phyloP scores from a whole-genome alignment of 2,113 vertebrate species.

The Burhinus oedicnemus region DNA sequence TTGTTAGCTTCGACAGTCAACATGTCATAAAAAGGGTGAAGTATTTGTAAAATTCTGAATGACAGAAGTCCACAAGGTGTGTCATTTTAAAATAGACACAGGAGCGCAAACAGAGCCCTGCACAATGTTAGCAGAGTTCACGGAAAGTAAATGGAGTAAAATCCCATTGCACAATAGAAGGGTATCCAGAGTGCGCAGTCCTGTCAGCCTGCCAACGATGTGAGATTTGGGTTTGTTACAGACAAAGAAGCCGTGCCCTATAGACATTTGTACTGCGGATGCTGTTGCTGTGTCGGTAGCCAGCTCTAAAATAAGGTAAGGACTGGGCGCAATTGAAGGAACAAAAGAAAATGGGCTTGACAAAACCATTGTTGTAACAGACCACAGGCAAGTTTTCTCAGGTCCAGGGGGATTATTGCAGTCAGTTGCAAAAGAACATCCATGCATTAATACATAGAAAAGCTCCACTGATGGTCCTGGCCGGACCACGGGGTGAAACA shows the following conservation, averaged over 20 bases:
- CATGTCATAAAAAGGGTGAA: slow-evolving; percentile 38
- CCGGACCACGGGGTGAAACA: background rate
- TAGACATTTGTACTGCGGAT: background rate
- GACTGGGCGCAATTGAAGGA: background rate
- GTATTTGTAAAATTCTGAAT: slow-evolving; percentile 63
- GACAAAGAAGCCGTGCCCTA: background rate
- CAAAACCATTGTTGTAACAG: slow-evolving; percentile 4
- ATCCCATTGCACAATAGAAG: slow-evolving; percentile 50
- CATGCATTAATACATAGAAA: slow-evolving; percentile 12
- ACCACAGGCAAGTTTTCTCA: slow-evolving; percentile 21
- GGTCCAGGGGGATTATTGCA: slow-evolving; percentile 6
- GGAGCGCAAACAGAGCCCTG: slow-evolving; percentile 26
- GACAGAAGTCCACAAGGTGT: slow-evolving; percentile 50
- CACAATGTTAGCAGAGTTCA: slow-evolving; percentile 43
- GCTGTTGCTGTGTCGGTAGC: background rate
- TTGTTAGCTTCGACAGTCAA: background rate
- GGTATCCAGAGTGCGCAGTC: background rate
- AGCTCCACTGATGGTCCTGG: background rate
- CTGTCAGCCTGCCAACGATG: background rate
- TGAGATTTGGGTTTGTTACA: background rate
- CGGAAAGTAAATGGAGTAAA: slow-evolving; percentile 47
- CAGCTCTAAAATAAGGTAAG: slow-evolving; percentile 6
- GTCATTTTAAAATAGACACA: slow-evolving; percentile 61
- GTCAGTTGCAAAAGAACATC: background rate
- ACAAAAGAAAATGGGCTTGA: background rate